Evolutionary conservation across 2,797 vertebrate genomes (phyloP), one percentile per base, ranked within the genome.

Genomic region (Gambelia wislizenii): DNA sequence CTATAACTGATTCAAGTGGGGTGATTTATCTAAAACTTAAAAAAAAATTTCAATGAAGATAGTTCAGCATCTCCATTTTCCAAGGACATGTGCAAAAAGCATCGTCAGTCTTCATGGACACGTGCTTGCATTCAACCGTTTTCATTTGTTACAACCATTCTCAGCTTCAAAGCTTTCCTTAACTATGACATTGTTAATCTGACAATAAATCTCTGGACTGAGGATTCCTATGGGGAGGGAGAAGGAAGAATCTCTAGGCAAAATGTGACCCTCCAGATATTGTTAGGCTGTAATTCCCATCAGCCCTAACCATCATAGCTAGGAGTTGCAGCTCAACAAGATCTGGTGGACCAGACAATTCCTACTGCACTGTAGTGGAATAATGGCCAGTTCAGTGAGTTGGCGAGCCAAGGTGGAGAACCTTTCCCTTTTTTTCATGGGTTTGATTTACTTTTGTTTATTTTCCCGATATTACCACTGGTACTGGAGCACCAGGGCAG

Each of bases 21-120:
- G 54, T 44, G n/a, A 30, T 89, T 90, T 90, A 39, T 47, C 4
- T 85, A n/a, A 84, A 79, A 88, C 67, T 16, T 83, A 87, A 52
- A 0, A 77, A 77, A 52, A 49, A 49, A 52, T 47, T 77, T 49
- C 22, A 49, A 30, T 56, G 52, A 39, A 52, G 20, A 36, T 75
- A 12, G 20, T 39, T 56, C 56, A 56, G 56, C 36, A 44, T 8
- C 36, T 33, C n/a, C 78, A n/a, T 7, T 80, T 56, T 59, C 59
- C 52, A 80, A 80, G 0, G 1, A 14, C 54, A 54, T 13, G 54
- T 16, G 54, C 14, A 54, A 18, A 54, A 54, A 54, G 54, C 13
- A 1, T 54, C 54, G 13, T 13, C 54, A 54, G 14, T 54, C 54
- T 54, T 54, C 54, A 54, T 54, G 54, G 54, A 56, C 42, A 7